Conservation (phyloP, 2,113 vertebrate species). For the Tretioscincus oriximinensis region DNA sequence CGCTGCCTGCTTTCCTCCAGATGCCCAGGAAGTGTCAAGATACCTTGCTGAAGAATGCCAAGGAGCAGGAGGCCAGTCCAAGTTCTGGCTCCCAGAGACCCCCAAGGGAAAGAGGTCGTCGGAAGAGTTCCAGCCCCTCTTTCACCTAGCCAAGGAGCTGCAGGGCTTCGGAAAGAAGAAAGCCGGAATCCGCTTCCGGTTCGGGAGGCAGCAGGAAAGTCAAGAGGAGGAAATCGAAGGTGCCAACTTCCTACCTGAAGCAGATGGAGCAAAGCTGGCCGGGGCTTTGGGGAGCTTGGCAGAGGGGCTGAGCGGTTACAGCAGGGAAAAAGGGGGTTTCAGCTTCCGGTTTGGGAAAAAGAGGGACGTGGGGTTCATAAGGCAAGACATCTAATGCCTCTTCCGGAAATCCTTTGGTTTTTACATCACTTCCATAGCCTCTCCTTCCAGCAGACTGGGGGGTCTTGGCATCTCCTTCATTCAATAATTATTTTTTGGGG, state of each 20-base stretch:
- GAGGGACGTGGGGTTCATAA: neutral
- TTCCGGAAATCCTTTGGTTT: neutral
- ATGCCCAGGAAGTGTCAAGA: neutral
- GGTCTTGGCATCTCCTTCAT: no score
- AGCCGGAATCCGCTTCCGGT: constrained; percentile 21
- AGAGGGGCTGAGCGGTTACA: constrained; percentile 63
- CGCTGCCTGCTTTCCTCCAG: constrained; percentile 53
- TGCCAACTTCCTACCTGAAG: neutral
- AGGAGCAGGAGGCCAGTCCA: rapidly evolving
- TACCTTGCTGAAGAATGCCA: rapidly evolving
- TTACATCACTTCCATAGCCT: neutral
- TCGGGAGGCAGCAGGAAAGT: constrained; percentile 36
- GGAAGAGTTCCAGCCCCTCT: constrained; percentile 20
- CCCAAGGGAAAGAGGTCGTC: neutral
- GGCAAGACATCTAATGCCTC: rapidly evolving
- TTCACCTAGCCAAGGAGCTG: constrained; percentile 50
- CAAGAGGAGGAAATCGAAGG: rapidly evolving
- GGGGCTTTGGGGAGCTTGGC: constrained; percentile 53
- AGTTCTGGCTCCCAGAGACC: neutral
- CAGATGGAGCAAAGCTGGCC: neutral
- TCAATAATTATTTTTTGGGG: no score
- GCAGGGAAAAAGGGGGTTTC: constrained; percentile 72
- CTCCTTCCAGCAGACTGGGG: neutral
- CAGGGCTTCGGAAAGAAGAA: constrained; percentile 1
- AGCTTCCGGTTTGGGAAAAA: constrained; percentile 74